Conservation (phyloP, 2,888 invertebrate genomes). For the Idaea dimidiata region DNA sequence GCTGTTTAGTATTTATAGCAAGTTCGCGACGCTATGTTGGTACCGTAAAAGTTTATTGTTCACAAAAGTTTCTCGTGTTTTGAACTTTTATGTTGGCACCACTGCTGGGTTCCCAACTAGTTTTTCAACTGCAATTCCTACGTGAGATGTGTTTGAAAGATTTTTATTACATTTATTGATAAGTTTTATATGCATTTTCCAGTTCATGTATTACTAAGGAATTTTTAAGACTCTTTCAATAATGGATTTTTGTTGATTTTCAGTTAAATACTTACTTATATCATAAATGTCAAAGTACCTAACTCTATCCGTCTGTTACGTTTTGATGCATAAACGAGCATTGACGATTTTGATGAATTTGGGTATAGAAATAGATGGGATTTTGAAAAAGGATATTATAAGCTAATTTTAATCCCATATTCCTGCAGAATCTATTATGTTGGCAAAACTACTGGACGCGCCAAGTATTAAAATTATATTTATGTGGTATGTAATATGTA, state of each 20-base stretch:
- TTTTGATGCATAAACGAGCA: no score
- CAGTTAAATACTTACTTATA: no score
- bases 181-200: neutral
- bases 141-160: constrained; percentile 23
- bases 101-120: constrained; percentile 11
- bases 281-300: no score
- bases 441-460: no score
- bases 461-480: no score
- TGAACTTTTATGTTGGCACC: constrained; percentile 23
- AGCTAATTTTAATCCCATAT: no score
- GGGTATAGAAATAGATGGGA: no score
- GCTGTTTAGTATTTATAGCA: constrained; percentile 15
- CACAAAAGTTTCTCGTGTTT: constrained; percentile 23
- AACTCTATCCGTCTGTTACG: no score
- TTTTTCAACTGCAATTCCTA: constrained; percentile 12
- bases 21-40: constrained; percentile 11
- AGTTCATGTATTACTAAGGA: neutral
- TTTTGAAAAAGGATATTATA: no score
- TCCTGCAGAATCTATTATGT: no score
- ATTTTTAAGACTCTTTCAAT: neutral
- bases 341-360: no score
- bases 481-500: no score
- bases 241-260: neutral
- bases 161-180: constrained; percentile 10
- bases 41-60: constrained; percentile 27